Evolutionary conservation across 2,113 vertebrate species (phyloP), one percentile per base, ranked within the genome.

Genomic region (Mohoua ochrocephala): DNA sequence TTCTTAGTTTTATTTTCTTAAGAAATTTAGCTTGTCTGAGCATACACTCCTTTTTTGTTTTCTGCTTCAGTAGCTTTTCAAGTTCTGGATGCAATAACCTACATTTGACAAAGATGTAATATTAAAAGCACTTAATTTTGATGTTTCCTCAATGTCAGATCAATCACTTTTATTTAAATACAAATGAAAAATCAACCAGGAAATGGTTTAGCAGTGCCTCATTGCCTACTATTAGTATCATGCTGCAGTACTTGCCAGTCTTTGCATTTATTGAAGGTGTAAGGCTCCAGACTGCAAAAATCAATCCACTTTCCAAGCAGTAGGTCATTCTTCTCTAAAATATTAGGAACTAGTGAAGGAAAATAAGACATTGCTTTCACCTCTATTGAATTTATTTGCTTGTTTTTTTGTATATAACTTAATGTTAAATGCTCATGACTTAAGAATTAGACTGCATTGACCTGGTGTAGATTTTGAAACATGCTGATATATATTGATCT

Each of bases 151-250:
- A 65, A 69, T 94, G 39, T 94, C 49, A 77, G 41, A 77, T 86
- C 68, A 80, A 91, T 81, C 80, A 81, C 60, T 93, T 91, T 41
- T 80, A 75, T 88, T 91, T 84, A 89, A 94, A 91, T 70, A 86
- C 39, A 89, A 94, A 91, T 84, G 50, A 94, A 94, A 91, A 93
- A 80, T 89, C 60, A 81, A 53, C 28, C 13, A 87, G 71, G 60
- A 94, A 94, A 74, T 11, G 2, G 12, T 73, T 86, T 69, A 84
- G 57, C 54, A 61, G 41, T 80, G 71, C 73, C 26, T 84, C 39
- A 77, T 89, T 94, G 68, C 60, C 80, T 80, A 2, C 61, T 69
- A 49, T 91, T 91, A 89, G 45, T 65, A 86, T 80, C 65, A 42
- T 47, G 18, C 57, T 35, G 15, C 59, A 79, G 49, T 61, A 54